phyloP scores from a whole-genome alignment of 2,113 vertebrate species.

The Malurus elegans region DNA sequence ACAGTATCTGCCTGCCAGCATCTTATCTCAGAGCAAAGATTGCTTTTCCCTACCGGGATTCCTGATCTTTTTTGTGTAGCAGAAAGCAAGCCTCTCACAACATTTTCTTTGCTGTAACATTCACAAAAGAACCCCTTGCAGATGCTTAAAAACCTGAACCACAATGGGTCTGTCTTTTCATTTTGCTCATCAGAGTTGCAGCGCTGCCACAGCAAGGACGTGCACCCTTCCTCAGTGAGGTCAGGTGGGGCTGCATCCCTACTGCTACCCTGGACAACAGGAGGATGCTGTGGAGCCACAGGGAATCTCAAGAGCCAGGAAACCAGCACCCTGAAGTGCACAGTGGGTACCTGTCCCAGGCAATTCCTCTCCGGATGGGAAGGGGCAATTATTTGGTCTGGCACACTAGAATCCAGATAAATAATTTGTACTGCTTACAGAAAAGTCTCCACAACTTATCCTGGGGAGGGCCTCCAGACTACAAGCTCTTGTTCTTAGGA shows the following conservation, averaged over 20 bases:
- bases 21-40: slow-evolving; percentile 5
- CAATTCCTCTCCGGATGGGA: not conserved
- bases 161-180: not conserved
- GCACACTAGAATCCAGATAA: not conserved
- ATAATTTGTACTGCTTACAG: not conserved
- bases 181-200: not conserved
- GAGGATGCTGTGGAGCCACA: not conserved
- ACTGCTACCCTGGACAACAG: not conserved
- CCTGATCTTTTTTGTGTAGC: not conserved
- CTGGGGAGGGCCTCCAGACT: not conserved
- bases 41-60: not conserved
- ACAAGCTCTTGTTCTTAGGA: not conserved
- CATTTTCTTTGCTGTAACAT: not conserved
- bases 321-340: not conserved
- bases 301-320: not conserved
- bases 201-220: not conserved
- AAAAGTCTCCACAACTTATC: not conserved
- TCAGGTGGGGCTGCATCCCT: not conserved
- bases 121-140: not conserved
- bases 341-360: not conserved
- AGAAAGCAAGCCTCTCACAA: not conserved
- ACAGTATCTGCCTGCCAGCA: not conserved
- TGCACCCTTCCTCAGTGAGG: fast-evolving
- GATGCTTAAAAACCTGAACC: not conserved
- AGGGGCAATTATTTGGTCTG: not conserved